These are phyloP conservation scores for Eudemis profundana DNA, from an alignment of 2,888 invertebrate genomes.

Conservation along the genomic window DNA sequence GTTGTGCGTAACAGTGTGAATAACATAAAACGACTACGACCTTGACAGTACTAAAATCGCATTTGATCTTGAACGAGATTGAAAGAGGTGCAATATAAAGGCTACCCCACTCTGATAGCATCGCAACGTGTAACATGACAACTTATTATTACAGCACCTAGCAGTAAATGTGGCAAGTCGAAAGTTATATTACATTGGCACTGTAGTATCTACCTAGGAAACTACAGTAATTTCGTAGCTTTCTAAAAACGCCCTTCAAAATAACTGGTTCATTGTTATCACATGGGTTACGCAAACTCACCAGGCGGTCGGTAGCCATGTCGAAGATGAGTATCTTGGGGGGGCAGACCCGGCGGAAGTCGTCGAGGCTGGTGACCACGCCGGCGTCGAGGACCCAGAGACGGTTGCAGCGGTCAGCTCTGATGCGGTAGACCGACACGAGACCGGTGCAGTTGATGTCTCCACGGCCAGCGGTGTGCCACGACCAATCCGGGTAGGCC, in stretches of 20 bases:
- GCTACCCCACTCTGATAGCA: slow-evolving; percentile 17
- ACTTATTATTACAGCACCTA: not conserved
- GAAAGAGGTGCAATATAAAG: slow-evolving; percentile 48
- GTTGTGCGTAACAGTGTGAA: slow-evolving; percentile 49
- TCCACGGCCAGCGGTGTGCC: slow-evolving; percentile 89
- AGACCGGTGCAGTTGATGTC: slow-evolving; percentile 91
- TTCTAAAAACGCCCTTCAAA: slow-evolving; percentile 39
- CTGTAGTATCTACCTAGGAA: not conserved
- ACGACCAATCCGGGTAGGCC: slow-evolving; percentile 92
- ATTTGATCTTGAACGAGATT: slow-evolving; percentile 59
- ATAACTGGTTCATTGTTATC: slow-evolving; percentile 40
- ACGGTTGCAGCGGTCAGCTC: slow-evolving; percentile 92
- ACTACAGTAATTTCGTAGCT: slow-evolving; percentile 24
- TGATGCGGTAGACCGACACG: slow-evolving; percentile 91
- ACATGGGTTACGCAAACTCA: slow-evolving; percentile 57
- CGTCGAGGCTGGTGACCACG: slow-evolving; percentile 88
- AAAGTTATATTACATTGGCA: not conserved
- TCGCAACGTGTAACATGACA: too few species aligned
- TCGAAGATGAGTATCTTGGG: slow-evolving; percentile 94
- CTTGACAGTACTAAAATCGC: slow-evolving; percentile 53
- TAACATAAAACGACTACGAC: slow-evolving; percentile 49
- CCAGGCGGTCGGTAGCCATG: slow-evolving; percentile 88
- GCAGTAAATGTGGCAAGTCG: not conserved
- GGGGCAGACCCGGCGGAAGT: slow-evolving; percentile 88
- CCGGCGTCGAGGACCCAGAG: slow-evolving; percentile 94